Base-by-base conservation (phyloP, 2,888 invertebrate genomes). In the Nysson spinosus region DNA sequence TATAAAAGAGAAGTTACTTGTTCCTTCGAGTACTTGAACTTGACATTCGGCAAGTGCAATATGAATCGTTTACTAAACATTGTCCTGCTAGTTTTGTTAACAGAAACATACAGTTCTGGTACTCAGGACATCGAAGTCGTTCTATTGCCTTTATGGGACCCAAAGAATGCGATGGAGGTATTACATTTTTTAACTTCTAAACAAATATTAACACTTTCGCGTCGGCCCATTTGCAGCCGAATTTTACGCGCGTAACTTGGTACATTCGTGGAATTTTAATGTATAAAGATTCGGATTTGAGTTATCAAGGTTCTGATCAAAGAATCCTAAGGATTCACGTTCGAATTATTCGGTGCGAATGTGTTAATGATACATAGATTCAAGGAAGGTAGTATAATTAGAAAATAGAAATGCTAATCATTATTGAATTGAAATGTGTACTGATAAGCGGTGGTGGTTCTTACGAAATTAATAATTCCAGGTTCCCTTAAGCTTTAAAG, bases 401-500 rank as follows among this genome's bases (percentile, higher is more conserved):
- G n/a, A n/a, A n/a, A n/a, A n/a, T n/a, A n/a, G n/a, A n/a, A n/a
- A n/a, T n/a, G n/a, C n/a, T n/a, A n/a, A n/a, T n/a, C 12, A 26
- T 47, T 3, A 9, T 19, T 4, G 4, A 40, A 28, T 63, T 62
- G 5, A 5, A 24, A 24, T 24, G 24, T 24, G 9, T 2, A 5
- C 24, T 24, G n/a, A 24, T 24, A 24, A 5, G 4, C 4, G 2
- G 11, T 12, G 17, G 7, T n/a, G 1, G 4, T 49, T 7, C 28
- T 2, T 16, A 19, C 44, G 17, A 12, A n/a, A n/a, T n/a, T n/a
- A n/a, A n/a, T n/a, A n/a, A 52, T 69, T 70, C 19, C 69, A 85
- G 85, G 75, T 85, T 28, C 82, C 83, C 3, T 30, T 85, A 26
- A 79, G 50, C 42, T 84, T 86, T 50, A 77, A 71, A 14, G 85